These are phyloP conservation scores for Lerema accius DNA, from an alignment of 1,140 invertebrate species.

Conservation along the genomic window DNA sequence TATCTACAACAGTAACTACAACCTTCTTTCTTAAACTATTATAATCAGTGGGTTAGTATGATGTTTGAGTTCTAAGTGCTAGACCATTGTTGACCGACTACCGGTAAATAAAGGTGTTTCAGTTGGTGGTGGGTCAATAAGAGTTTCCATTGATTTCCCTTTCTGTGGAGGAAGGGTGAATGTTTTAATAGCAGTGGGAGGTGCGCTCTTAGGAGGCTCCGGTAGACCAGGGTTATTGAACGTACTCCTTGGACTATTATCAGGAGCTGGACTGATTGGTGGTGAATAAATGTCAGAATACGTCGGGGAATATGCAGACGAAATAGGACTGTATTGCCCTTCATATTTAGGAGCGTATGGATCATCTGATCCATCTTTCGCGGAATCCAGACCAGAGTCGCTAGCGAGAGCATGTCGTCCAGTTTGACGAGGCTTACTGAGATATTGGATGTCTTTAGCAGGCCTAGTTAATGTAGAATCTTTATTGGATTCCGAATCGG, in stretches of 20 bases:
- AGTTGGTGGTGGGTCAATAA: conserved; percentile 64
- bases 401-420: conserved; percentile 79
- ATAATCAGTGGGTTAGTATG: conserved; percentile 47
- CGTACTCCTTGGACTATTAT: conserved; percentile 67
- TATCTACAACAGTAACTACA: conserved; percentile 7
- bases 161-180: conserved; percentile 72
- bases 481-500: conserved; percentile 83
- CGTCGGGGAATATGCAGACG: conserved; percentile 74
- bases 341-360: conserved; percentile 69
- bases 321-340: conserved; percentile 72
- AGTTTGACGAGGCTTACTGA: conserved; percentile 76
- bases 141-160: conserved; percentile 75
- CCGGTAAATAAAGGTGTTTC: conserved; percentile 68
- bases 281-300: conserved; percentile 80
- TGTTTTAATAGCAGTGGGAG: conserved; percentile 68
- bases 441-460: conserved; percentile 84
- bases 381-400: conserved; percentile 79
- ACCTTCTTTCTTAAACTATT: conserved; percentile 7
- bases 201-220: conserved; percentile 78
- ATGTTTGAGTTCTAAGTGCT: no score
- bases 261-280: conserved; percentile 71
- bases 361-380: conserved; percentile 72
- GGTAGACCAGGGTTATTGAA: conserved; percentile 68
- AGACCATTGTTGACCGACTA: conserved; percentile 80
- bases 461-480: conserved; percentile 79